phyloP scores from a whole-genome alignment of 2,888 invertebrate genomes.

The Aelia acuminata region DNA sequence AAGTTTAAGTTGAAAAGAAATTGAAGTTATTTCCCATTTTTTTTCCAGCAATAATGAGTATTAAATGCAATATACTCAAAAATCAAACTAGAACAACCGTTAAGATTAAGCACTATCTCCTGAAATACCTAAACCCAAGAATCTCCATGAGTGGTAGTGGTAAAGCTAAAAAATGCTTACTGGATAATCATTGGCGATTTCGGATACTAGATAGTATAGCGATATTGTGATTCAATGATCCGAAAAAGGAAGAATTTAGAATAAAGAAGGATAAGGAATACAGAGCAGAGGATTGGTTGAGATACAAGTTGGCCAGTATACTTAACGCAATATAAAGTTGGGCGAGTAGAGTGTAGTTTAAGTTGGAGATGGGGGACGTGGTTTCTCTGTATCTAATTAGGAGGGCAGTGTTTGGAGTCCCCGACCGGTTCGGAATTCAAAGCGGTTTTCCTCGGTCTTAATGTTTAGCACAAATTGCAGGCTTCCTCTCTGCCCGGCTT shows the following conservation, averaged over 20 bases:
- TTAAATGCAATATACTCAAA: no score
- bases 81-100: no score
- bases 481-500: neutral
- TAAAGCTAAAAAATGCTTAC: no score
- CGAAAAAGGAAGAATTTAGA: neutral
- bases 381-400: slow-evolving; percentile 50
- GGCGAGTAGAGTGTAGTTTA: slow-evolving; percentile 13
- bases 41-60: no score
- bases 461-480: slow-evolving; percentile 33
- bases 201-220: no score
- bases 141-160: no score
- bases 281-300: neutral
- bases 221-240: no score
- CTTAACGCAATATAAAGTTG: slow-evolving; percentile 38
- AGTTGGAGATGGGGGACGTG: slow-evolving; percentile 31
- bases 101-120: no score
- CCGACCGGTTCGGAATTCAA: slow-evolving; percentile 4
- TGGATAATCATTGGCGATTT: no score
- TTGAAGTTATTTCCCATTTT: no score
- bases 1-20: no score
- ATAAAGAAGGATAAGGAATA: neutral
- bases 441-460: neutral
- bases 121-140: no score
- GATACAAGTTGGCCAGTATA: slow-evolving; percentile 40
- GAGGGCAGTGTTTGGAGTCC: neutral